Evolutionary conservation across 2,888 invertebrate species (phyloP).

Genomic region (Sisyra terminalis): DNA sequence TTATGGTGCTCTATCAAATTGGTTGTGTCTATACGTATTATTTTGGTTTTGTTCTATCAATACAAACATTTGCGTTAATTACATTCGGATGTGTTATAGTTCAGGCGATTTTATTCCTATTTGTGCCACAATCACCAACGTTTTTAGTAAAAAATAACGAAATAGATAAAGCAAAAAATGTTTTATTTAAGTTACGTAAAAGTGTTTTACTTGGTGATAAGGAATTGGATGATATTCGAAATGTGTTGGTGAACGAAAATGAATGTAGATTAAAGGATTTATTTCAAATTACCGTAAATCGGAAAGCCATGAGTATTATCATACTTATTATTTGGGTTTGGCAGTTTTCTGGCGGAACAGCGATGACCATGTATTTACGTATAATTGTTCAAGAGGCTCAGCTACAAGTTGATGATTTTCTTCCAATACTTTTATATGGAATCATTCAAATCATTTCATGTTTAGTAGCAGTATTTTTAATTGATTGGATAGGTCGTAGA

Average conservation of each 20-base stretch:
- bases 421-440: background rate
- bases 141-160: constrained; percentile 20
- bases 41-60: constrained; percentile 23
- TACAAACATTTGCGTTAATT: constrained; percentile 26
- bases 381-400: constrained; percentile 24
- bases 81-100: constrained; percentile 24
- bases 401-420: background rate
- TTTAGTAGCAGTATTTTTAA: constrained; percentile 25
- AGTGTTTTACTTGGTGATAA: constrained; percentile 18
- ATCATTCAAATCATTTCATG: constrained; percentile 3
- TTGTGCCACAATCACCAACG: constrained; percentile 34
- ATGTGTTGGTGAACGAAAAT: constrained; percentile 17
- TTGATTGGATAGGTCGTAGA: constrained; percentile 35
- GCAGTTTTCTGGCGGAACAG: constrained; percentile 26
- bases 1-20: constrained; percentile 23
- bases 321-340: constrained; percentile 24
- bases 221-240: constrained; percentile 22
- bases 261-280: constrained; percentile 18
- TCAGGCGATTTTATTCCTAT: constrained; percentile 23
- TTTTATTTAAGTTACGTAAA: constrained; percentile 27
- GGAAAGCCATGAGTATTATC: constrained; percentile 26
- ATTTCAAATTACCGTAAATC: constrained; percentile 18
- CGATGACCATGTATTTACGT: constrained; percentile 23
- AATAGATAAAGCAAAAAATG: constrained; percentile 24
- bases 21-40: constrained; percentile 21